A percentile compares a stretch with the other conserved stretches of the same genome.
Evolutionary conservation across 2,888 invertebrate species (phyloP).

Genomic region (Parnassius orleans): DNA sequence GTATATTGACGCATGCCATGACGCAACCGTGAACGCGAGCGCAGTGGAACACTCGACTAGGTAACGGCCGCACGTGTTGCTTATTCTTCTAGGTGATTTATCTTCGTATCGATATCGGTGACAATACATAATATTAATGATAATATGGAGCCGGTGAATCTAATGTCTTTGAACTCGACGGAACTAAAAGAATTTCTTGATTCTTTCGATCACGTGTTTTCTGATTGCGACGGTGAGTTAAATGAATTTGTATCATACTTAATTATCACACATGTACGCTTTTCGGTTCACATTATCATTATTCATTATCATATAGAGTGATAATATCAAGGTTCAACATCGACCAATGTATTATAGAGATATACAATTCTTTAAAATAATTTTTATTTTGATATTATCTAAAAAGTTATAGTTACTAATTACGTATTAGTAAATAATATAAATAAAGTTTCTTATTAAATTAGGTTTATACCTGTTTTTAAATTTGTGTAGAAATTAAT

Average conservation of each 20-base stretch:
- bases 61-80: conserved; percentile 57
- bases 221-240: conserved; percentile 88
- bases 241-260: conserved; percentile 9
- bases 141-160: conserved; percentile 52
- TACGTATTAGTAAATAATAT: no score
- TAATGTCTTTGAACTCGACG: conserved; percentile 62
- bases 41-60: conserved; percentile 53
- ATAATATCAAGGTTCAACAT: no score
- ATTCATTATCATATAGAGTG: no score
- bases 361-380: no score
- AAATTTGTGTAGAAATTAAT: no score
- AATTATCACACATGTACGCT: no score
- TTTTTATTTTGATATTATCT: no score
- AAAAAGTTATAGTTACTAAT: no score
- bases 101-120: conserved; percentile 26
- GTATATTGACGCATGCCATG: conserved; percentile 35
- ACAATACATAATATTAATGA: conserved; percentile 6
- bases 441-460: no score
- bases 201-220: conserved; percentile 86
- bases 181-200: conserved; percentile 78
- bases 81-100: conserved; percentile 19
- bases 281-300: no score
- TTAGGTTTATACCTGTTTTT: no score
- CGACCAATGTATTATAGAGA: no score
- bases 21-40: conserved; percentile 60